phyloP scores from a whole-genome alignment of 2,797 vertebrate species.

The Bradypodion ventrale region DNA sequence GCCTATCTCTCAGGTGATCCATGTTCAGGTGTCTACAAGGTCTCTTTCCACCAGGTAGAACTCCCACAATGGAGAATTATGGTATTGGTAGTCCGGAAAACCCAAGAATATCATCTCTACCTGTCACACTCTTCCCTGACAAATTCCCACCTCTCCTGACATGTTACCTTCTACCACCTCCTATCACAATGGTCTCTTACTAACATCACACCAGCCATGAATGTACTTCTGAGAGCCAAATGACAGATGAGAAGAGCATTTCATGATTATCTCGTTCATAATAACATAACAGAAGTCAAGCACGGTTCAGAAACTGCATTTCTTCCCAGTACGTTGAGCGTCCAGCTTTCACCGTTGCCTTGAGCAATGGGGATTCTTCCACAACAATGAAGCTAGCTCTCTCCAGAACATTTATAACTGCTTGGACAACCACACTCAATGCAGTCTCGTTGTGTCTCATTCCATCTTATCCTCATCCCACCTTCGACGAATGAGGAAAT shows the following conservation, averaged over 20 bases:
- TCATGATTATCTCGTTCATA: too few species aligned
- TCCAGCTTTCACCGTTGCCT: not conserved
- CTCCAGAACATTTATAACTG: not conserved
- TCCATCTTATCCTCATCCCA: accelerated
- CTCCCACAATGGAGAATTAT: too few species aligned
- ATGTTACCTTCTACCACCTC: not conserved
- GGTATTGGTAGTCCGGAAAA: too few species aligned
- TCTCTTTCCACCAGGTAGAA: too few species aligned
- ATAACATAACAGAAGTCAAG: not conserved
- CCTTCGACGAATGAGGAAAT: not conserved
- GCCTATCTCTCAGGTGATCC: too few species aligned
- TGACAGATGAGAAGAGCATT: too few species aligned
- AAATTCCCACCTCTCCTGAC: not conserved
- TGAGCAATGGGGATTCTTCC: not conserved
- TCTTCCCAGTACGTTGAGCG: accelerated
- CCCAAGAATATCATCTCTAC: too few species aligned
- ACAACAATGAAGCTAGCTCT: not conserved
- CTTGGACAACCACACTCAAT: not conserved
- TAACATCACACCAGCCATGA: too few species aligned
- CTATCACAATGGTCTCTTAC: too few species aligned
- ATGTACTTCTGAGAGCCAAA: too few species aligned
- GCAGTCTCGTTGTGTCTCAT: not conserved
- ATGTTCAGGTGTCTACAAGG: too few species aligned
- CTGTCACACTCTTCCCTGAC: not conserved
- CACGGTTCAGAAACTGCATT: not conserved